phyloP scores from a whole-genome alignment of 1,140 invertebrate genomes.

The Philopotamus ludificatus region DNA sequence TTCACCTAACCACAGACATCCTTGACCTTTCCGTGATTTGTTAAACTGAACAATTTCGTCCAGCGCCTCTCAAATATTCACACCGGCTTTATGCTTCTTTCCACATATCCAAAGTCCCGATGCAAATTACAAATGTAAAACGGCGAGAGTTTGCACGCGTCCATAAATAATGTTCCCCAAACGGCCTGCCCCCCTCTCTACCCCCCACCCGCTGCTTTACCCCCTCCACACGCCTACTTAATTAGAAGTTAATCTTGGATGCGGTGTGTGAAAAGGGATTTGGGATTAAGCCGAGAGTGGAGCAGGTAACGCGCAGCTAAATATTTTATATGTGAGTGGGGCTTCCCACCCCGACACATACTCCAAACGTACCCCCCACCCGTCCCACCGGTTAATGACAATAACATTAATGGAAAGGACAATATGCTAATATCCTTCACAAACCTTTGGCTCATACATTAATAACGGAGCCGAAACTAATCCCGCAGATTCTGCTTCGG shows the following conservation, averaged over 20 bases:
- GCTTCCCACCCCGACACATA: neutral
- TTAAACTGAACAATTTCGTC: too few species aligned
- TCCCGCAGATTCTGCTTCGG: neutral
- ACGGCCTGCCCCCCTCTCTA: constrained; percentile 1
- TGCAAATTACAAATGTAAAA: neutral
- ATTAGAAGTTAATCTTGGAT: constrained; percentile 42
- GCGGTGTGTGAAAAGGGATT: constrained; percentile 33
- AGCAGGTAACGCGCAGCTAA: constrained; percentile 33
- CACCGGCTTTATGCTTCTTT: too few species aligned
- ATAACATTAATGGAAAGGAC: constrained; percentile 38
- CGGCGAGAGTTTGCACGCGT: constrained; percentile 28
- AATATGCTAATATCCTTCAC: constrained; percentile 30
- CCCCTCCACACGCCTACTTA: constrained; percentile 37
- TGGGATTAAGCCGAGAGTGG: constrained; percentile 27
- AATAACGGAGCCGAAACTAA: too few species aligned
- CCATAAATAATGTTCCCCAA: constrained; percentile 40
- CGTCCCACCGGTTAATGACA: constrained; percentile 36
- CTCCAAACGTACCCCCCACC: neutral
- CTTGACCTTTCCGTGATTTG: too few species aligned
- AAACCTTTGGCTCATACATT: constrained; percentile 26
- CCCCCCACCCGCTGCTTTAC: too few species aligned
- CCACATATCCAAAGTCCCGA: too few species aligned
- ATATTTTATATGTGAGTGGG: constrained; percentile 35
- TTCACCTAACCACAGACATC: too few species aligned
- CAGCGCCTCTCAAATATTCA: too few species aligned